Evolutionary conservation across 37 sponge, comb jelly and placozoan species (phyloP), one percentile per base, ranked within the genome.

Genomic region (Diacarnus erythraeanus): DNA sequence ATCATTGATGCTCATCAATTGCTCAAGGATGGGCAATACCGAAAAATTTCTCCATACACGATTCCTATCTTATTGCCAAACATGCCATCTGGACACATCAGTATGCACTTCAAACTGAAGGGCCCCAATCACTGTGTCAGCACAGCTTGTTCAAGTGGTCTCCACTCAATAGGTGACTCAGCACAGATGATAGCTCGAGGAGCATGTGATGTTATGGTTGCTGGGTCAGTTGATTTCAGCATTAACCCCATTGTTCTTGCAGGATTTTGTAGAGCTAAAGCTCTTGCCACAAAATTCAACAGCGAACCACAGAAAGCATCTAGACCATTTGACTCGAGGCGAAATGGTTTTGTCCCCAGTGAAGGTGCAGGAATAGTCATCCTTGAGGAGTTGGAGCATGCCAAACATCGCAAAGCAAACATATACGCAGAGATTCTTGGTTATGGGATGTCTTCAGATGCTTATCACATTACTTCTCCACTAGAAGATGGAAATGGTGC

Each of bases 271-370:
- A 81, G 90, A 72, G 86, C 89, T 21, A 85, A 86, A 36, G 93
- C 97, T 26, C 87, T 96, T 39, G 88, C 80, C 18, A 94, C 85
- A 21, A 82, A 86, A 26, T 83, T 76, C 85, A 98, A 98, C 71
- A 57, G 64, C 44, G 57, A 67, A 3, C 98, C 98, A 1, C 54
- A 74, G 40, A 38, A 47, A 38, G 96, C 98, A 3, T 92, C 94
- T 2, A 67, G 98, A 61, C 98, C 98, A 15, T 98, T 98, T 83
- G 96, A 98, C 58, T n/a, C 59, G n/a, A 71, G 65, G 18, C 58
- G 98, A 42, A 89, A 88, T 34, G 98, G 98, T 1, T 98, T 98
- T 84, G 96, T 98, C 18, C 88, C 94, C 84, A 82, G 94, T 77
- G 96, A 98, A 42, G 98, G 98, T 22, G 86, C 91, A 33, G 94